phyloP scores from a whole-genome alignment of 2,888 invertebrate genomes.

The Chelonus formosanus region DNA sequence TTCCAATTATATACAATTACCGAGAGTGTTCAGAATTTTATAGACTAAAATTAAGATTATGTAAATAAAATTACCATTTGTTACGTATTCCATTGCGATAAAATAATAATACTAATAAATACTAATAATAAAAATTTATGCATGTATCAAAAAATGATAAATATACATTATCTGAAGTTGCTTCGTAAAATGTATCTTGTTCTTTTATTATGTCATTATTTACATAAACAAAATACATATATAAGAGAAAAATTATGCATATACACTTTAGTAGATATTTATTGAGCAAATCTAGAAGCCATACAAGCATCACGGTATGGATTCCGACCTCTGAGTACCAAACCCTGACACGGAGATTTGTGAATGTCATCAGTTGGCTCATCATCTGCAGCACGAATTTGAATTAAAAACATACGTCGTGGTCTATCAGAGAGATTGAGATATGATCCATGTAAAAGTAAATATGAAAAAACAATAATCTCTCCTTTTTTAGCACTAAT shows the following conservation, averaged over 20 bases:
- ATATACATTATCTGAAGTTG: neutral
- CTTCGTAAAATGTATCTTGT: neutral
- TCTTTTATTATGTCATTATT: neutral
- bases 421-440: conserved; percentile 65
- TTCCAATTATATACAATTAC: neutral
- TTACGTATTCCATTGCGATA: too few relatives aligned
- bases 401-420: conserved; percentile 69
- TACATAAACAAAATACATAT: neutral
- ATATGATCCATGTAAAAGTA: conserved; percentile 70
- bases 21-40: too few relatives aligned
- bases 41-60: too few relatives aligned
- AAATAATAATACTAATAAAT: too few relatives aligned
- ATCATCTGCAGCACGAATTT: conserved; percentile 69
- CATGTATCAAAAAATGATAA: neutral
- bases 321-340: conserved; percentile 69
- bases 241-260: conserved; percentile 14
- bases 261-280: conserved; percentile 8
- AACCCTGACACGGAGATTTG: conserved; percentile 68
- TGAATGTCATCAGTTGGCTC: conserved; percentile 64
- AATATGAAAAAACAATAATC: conserved; percentile 70
- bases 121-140: neutral
- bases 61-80: too few relatives aligned
- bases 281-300: conserved; percentile 51
- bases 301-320: conserved; percentile 58
- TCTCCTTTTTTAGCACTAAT: conserved; percentile 68